Conservation (phyloP, 1,140 invertebrate genomes). For the Rhagoletis pomonella region DNA sequence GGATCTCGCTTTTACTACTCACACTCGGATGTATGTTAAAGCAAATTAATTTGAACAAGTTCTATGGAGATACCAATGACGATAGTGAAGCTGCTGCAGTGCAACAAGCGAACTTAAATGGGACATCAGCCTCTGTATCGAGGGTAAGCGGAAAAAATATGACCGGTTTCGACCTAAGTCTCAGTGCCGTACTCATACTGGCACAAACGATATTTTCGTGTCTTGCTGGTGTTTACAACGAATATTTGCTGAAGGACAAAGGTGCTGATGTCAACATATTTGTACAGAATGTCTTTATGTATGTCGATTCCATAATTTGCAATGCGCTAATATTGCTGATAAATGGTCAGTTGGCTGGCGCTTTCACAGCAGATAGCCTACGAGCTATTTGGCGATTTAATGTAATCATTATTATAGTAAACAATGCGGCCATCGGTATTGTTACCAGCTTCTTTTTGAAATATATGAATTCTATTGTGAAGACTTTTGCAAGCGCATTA, state of each 20-base stretch:
- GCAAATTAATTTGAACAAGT: conserved; percentile 82
- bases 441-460: conserved; percentile 95
- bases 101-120: not conserved
- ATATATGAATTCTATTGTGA: conserved; percentile 95
- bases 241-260: conserved; percentile 92
- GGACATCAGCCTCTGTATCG: not conserved
- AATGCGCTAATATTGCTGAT: conserved; percentile 83
- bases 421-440: conserved; percentile 93
- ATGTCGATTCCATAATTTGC: conserved; percentile 94
- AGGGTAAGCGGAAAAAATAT: conserved; percentile 74
- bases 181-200: conserved; percentile 84
- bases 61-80: conserved; percentile 67
- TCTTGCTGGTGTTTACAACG: conserved; percentile 96
- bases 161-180: conserved; percentile 77
- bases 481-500: conserved; percentile 96
- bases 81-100: conserved; percentile 62
- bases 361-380: conserved; percentile 79
- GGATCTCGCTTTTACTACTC: conserved; percentile 90
- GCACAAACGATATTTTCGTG: conserved; percentile 94
- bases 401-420: conserved; percentile 89
- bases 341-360: conserved; percentile 79
- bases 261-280: conserved; percentile 91
- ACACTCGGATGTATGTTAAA: conserved; percentile 95
- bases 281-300: conserved; percentile 97
- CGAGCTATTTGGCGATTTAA: conserved; percentile 78